A percentile compares a stretch with the other conserved stretches of the same genome.
Evolutionary conservation across 2,888 invertebrate species (phyloP).

Genomic region (Drosophila formosana): DNA sequence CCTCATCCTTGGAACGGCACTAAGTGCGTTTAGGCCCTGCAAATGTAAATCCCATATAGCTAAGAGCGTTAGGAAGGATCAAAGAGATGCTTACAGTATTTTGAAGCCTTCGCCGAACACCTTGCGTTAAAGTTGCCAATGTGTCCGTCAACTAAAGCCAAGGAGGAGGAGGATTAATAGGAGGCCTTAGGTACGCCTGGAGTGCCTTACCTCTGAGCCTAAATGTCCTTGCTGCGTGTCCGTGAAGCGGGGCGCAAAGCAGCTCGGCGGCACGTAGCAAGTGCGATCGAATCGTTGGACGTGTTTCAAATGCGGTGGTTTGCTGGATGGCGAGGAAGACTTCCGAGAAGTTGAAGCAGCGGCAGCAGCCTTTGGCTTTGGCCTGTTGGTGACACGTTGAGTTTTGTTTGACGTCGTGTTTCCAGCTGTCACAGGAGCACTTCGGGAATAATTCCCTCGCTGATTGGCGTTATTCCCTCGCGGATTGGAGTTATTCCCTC

Average conservation of each 20-base stretch:
- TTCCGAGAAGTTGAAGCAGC: neutral
- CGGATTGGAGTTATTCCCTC: no score
- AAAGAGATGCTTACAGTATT: neutral
- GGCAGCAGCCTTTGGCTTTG: neutral
- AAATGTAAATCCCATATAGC: neutral
- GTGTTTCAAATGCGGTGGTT: neutral
- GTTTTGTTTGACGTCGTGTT: no score
- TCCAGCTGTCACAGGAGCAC: no score
- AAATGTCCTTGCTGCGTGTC: neutral
- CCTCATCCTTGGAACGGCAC: neutral
- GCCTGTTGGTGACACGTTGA: no score
- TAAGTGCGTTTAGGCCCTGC: neutral
- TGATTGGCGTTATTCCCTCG: no score
- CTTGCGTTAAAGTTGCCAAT: neutral
- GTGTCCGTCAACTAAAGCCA: neutral
- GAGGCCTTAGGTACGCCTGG: no score
- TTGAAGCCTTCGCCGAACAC: neutral
- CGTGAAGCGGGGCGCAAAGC: slow-evolving; percentile 1
- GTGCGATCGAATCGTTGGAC: neutral
- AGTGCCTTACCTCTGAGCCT: neutral
- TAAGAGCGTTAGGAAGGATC: neutral
- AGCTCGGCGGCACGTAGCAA: slow-evolving; percentile 6
- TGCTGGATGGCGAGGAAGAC: neutral
- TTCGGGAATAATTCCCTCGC: no score
- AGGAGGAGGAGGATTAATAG: neutral